Conservation (phyloP, 2,888 invertebrate genomes). For the Yponomeuta plumbellus region DNA sequence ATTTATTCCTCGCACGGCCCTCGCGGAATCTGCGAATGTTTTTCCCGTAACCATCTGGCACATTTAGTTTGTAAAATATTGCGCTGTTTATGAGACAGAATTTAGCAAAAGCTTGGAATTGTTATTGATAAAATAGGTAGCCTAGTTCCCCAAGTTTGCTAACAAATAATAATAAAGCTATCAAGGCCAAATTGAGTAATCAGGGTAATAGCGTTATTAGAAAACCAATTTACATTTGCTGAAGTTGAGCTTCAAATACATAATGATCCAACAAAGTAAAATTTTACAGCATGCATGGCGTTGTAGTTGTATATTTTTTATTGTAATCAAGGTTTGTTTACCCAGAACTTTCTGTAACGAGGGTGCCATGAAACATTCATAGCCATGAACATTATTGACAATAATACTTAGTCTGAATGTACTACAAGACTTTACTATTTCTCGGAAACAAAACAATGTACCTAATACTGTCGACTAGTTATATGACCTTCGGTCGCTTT, state of each 20-base stretch:
- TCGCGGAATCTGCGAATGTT: neutral
- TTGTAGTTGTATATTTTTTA: no score
- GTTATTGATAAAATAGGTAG: neutral
- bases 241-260: neutral
- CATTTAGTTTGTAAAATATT: neutral
- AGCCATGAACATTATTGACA: no score
- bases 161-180: neutral
- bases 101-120: neutral
- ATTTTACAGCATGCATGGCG: no score
- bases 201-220: neutral
- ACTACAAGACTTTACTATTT: no score
- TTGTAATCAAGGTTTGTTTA: no score
- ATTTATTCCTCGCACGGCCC: neutral
- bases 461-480: neutral
- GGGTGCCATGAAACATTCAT: no score
- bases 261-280: no score
- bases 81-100: neutral
- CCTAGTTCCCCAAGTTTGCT: neutral
- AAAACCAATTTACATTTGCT: neutral
- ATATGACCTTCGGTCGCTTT: neutral
- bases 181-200: neutral
- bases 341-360: no score
- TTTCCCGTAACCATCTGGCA: conserved; percentile 1
- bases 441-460: no score
- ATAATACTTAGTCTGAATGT: no score